Evolutionary conservation across 2,888 invertebrate species (phyloP).

Genomic region (Pyrrhia umbra): DNA sequence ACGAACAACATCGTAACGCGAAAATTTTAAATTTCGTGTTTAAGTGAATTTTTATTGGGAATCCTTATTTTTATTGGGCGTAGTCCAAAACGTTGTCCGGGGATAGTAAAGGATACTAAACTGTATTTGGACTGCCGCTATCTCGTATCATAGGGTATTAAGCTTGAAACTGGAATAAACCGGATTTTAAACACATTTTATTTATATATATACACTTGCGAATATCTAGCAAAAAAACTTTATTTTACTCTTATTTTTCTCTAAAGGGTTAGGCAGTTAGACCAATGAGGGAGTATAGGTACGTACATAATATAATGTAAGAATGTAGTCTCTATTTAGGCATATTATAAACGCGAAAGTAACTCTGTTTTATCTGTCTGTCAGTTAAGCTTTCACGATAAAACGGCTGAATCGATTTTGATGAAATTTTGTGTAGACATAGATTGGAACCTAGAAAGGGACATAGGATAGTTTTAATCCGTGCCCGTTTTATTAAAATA

Average conservation of each 20-base stretch:
- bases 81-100: constrained; percentile 53
- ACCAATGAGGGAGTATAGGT: not conserved
- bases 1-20: constrained; percentile 78
- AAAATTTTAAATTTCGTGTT: constrained; percentile 89
- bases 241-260: too few relatives aligned
- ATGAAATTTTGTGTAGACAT: too few relatives aligned
- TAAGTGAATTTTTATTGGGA: constrained; percentile 89
- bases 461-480: too few relatives aligned
- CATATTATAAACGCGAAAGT: too few relatives aligned
- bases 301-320: not conserved
- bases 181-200: not conserved
- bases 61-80: constrained; percentile 81
- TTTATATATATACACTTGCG: not conserved
- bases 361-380: too few relatives aligned
- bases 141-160: not conserved
- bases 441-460: too few relatives aligned
- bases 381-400: too few relatives aligned
- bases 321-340: too few relatives aligned
- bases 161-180: not conserved
- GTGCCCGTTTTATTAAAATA: too few relatives aligned
- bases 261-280: too few relatives aligned
- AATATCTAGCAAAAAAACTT: not conserved
- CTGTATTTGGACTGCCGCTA: constrained; percentile 15
- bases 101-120: constrained; percentile 37
- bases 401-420: too few relatives aligned